phyloP scores from a whole-genome alignment of 1,140 invertebrate species.

The Odontomachus brunneus region DNA sequence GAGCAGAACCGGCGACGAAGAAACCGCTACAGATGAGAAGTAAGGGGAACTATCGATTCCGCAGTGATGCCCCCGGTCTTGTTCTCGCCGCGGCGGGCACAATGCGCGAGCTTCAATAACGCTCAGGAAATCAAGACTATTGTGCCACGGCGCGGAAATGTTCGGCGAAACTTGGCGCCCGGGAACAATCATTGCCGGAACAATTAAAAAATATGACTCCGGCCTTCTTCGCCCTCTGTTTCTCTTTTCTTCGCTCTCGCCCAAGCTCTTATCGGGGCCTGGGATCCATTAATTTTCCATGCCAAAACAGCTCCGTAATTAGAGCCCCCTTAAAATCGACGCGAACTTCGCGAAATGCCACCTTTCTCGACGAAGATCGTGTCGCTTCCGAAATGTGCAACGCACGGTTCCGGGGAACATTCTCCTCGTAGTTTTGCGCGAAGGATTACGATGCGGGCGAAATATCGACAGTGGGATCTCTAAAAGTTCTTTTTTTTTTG shows the following conservation, averaged over 20 bases:
- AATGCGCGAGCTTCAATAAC: neutral
- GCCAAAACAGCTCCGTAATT: neutral
- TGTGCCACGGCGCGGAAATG: neutral
- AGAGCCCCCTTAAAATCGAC: neutral
- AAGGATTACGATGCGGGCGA: slow-evolving; percentile 6
- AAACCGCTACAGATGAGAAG: neutral
- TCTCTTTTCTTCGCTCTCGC: no score
- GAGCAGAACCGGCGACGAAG: neutral
- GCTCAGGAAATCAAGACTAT: neutral
- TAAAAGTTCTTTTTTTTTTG: slow-evolving; percentile 2
- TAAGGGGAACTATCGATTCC: neutral
- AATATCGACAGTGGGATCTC: slow-evolving; percentile 30
- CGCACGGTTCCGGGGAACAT: neutral
- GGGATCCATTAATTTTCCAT: no score
- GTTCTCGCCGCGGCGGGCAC: neutral
- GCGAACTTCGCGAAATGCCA: neutral
- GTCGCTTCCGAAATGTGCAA: neutral
- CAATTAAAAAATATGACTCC: neutral
- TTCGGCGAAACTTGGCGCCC: neutral
- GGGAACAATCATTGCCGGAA: neutral
- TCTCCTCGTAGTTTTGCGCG: slow-evolving; percentile 5
- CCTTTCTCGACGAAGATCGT: neutral
- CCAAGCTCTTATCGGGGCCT: no score
- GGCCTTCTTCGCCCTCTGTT: no score
- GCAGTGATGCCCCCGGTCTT: neutral